Percentiles rank a stretch among this genome's conserved stretches.
Conservation (phyloP, 2,797 vertebrate genomes). For the Gorsachius magnificus region DNA sequence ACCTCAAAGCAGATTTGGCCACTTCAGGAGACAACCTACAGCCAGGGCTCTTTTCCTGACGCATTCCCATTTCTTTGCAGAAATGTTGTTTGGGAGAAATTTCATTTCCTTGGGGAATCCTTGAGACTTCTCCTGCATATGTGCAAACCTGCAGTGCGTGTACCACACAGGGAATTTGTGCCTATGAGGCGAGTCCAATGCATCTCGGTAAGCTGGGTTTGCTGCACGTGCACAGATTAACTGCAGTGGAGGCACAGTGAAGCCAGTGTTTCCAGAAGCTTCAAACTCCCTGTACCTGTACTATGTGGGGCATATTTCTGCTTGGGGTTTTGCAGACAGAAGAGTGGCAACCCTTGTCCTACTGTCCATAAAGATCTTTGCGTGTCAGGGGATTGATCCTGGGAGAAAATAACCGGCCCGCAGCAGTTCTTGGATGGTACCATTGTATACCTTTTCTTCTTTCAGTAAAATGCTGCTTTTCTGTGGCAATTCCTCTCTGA, state of each 20-base stretch:
- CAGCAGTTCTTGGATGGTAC: not conserved
- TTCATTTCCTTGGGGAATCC: not conserved
- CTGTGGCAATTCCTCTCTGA: not conserved
- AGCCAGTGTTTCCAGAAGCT: not conserved
- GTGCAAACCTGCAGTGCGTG: too few species aligned
- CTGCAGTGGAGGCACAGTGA: not conserved
- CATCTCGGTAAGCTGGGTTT: not conserved
- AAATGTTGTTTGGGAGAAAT: not conserved
- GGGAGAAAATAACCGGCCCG: not conserved
- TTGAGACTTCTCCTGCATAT: not conserved
- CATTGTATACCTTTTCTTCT: not conserved
- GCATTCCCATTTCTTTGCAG: not conserved
- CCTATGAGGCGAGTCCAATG: not conserved
- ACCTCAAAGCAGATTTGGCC: not conserved
- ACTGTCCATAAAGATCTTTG: not conserved
- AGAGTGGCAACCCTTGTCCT: not conserved
- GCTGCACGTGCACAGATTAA: not conserved
- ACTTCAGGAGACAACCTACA: not conserved
- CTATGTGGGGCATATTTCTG: not conserved
- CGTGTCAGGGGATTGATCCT: not conserved
- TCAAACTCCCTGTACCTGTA: not conserved
- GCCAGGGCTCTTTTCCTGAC: not conserved
- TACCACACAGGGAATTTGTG: not conserved
- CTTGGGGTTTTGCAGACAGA: not conserved
- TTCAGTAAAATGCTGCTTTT: not conserved